Evolutionary conservation across 2,113 vertebrate species (phyloP), one percentile per base, ranked within the genome.

Genomic region (Sceloporus tristichus): DNA sequence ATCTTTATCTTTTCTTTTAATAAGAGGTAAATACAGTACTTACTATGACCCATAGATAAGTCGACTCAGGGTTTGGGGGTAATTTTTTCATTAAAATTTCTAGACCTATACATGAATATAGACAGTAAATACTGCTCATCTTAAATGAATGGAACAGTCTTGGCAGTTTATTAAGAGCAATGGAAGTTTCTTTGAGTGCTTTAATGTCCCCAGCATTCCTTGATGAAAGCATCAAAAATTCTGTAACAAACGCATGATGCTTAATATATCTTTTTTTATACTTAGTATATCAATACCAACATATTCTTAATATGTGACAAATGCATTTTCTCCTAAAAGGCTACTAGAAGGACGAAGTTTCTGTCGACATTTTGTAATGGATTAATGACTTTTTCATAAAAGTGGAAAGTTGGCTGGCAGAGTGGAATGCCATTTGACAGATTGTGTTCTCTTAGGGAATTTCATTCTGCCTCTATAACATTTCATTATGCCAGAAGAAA

Each of bases 381-480:
- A 85, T 79, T 92, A 91, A 76, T 82, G 88, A 77, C 62, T 70
- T 53, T 76, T 93, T 54, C 68, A 82, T 87, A 92, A 59, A 66
- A 86, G 48, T 3, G 53, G 83, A 92, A 84, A 75, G 54, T 25
- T 18, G 71, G 53, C n/a, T 66, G 82, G 89, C 53, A 59, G 91
- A 2, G 9, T 81, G 71, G 53, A 88, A 91, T 65, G 40, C 23
- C 48, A 89, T 76, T 91, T 90, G 89, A 65, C 68, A 68, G 74
- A 85, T 19, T 68, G 48, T 18, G 25, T 11, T 79, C 34, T 80
- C 80, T 71, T n/a, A 88, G 84, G 73, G 82, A 91, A 92, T 80
- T 48, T 7, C 62, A 71, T 92, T 86, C 87, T 40, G 66, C 86
- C 89, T 84, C 82, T 77, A 27, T 42, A 85, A 54, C 13, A 56